phyloP scores from a whole-genome alignment of 1,140 invertebrate species.

The Chymomyza costata region DNA sequence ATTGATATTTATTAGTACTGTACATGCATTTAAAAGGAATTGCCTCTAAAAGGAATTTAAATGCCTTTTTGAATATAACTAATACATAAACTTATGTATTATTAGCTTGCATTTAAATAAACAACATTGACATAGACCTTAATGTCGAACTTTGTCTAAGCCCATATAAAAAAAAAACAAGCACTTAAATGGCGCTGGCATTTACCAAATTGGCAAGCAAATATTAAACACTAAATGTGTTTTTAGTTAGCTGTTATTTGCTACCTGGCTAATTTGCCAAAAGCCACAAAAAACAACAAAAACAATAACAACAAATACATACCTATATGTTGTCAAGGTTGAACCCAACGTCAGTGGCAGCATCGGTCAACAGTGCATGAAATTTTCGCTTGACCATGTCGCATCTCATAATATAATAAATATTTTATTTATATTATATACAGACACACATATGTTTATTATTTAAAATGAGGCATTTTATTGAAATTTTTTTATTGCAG shows the following conservation, averaged over 20 bases:
- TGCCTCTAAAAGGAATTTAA: conserved; percentile 40
- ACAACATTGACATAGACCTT: conserved; percentile 6
- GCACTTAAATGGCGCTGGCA: conserved; percentile 8
- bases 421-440: conserved; percentile 32
- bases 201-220: conserved; percentile 14
- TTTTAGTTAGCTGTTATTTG: conserved; percentile 15
- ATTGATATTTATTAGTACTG: too few species aligned
- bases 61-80: conserved; percentile 41
- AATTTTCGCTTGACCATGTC: conserved; percentile 59
- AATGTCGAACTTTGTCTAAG: conserved; percentile 17
- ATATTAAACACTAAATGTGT: conserved; percentile 27
- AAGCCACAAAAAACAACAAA: conserved; percentile 57
- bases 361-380: conserved; percentile 48
- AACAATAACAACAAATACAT: conserved; percentile 25
- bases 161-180: conserved; percentile 7
- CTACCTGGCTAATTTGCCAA: conserved; percentile 47
- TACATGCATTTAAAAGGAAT: too few species aligned
- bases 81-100: conserved; percentile 35
- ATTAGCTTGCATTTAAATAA: conserved; percentile 31
- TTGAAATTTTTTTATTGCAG: too few species aligned
- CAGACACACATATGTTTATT: too few species aligned
- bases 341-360: conserved; percentile 30
- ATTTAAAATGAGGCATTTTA: too few species aligned
- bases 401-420: conserved; percentile 28
- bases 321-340: conserved; percentile 46